Evolutionary conservation across 2,113 vertebrate species (phyloP).

Genomic region (Python bivittatus): DNA sequence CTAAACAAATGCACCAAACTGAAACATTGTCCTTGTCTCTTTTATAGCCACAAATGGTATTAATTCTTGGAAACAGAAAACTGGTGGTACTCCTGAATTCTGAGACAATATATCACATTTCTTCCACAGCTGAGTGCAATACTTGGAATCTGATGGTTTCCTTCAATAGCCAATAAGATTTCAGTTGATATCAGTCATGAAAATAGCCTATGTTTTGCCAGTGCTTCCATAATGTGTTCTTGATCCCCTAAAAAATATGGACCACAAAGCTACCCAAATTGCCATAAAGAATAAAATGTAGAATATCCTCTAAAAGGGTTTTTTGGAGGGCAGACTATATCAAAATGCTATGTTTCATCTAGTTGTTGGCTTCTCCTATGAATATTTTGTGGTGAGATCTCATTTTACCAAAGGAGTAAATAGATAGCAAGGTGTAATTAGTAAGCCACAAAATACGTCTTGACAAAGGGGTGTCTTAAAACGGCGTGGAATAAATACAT

Average conservation of each 20-base stretch:
- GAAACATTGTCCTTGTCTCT: constrained; percentile 11
- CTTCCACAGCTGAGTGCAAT: neutral
- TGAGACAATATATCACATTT: neutral
- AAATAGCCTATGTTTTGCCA: neutral
- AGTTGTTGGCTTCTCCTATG: neutral
- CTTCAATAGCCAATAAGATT: neutral
- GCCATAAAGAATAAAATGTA: neutral
- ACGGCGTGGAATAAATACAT: neutral
- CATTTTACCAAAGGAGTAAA: neutral
- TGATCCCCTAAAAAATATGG: neutral
- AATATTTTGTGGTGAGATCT: neutral
- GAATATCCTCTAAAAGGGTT: neutral
- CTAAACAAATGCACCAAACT: neutral
- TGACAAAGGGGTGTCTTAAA: neutral
- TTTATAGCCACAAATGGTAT: constrained; percentile 2
- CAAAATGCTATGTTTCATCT: neutral
- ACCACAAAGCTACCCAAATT: neutral
- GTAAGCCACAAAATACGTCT: neutral
- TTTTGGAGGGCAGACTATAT: neutral
- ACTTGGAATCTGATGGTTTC: neutral
- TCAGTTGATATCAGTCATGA: neutral
- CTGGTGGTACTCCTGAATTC: neutral
- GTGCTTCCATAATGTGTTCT: neutral
- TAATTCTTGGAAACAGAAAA: neutral
- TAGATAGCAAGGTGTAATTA: neutral